Conservation (phyloP, 2,113 vertebrate species). For the Butorides virescens region DNA sequence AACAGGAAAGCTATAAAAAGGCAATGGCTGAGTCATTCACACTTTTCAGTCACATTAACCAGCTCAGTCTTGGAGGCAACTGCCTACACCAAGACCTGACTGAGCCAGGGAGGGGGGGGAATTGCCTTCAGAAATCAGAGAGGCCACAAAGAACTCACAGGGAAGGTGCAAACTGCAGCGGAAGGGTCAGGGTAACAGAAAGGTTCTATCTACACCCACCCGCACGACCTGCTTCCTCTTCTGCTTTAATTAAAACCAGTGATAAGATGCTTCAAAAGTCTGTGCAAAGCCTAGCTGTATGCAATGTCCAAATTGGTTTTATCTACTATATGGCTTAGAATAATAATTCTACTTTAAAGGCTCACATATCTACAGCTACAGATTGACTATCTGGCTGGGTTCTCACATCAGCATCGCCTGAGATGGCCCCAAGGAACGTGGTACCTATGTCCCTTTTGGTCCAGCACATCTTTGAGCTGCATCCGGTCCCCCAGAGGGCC, state of each 20-base stretch:
- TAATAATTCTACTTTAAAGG: not conserved
- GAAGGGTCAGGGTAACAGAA: not conserved
- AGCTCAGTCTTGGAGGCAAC: not conserved
- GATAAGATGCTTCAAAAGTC: not conserved
- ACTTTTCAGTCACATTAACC: not conserved
- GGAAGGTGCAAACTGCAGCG: not conserved
- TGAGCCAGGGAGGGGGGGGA: accelerated
- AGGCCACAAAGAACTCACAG: not conserved
- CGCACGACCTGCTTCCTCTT: accelerated
- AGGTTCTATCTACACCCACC: not conserved
- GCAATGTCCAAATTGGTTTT: not conserved
- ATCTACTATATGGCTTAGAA: not conserved
- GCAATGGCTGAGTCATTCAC: not conserved
- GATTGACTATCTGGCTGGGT: not conserved
- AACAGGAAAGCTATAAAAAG: not conserved
- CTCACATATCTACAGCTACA: not conserved
- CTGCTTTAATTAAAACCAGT: not conserved
- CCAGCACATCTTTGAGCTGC: not conserved
- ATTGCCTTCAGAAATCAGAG: not conserved
- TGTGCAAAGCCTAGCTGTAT: not conserved
- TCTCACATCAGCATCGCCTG: not conserved
- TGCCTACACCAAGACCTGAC: not conserved
- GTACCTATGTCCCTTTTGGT: too few species aligned
- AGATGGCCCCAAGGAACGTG: accelerated
- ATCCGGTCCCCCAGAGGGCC: too few species aligned